Evolutionary conservation across 1,140 invertebrate genomes (phyloP), one percentile per base, ranked within the genome.

Genomic region (Drosophila littoralis): DNA sequence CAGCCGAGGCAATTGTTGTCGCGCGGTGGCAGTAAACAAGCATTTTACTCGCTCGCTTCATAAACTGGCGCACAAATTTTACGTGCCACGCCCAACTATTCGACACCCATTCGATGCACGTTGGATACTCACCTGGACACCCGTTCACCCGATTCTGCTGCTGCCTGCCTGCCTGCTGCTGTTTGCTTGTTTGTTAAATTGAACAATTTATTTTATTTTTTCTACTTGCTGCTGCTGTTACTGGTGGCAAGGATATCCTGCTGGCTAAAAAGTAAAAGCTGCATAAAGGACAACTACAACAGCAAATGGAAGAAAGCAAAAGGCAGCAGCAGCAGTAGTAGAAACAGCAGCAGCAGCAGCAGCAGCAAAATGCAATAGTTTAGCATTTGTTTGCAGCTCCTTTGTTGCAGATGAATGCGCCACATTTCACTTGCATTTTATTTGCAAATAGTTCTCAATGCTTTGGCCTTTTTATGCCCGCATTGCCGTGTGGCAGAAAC

Each of bases 371-470:
- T 79, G 75, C 75, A 79, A 84, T 80, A 85, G 81, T 85, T 81
- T 84, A 85, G 81, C 77, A 84, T 85, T 84, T 85, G 81, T 81
- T 84, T 85, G 81, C 82, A 45, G 60, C 73, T 64, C 81, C 70
- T 84, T 84, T 84, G 77, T 85, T 85, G 81, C 81, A 84, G 63
- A 46, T 77, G 81, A 84, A 80, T 84, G 81, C 81, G 81, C 74
- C 84, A 81, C 77, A 84, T 84, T 84, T 84, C 81, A 85, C 77
- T 84, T 85, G 81, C 78, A 84, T 85, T 84, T 84, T 81, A 84
- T 84, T 77, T 77, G 81, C 81, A 69, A 81, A 77, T 74, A 80
- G 67, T 85, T 76, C 75, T 66, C 81, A 60, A 58, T 82, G 71
- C 48, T 55, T 67, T 77, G 40, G 22, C 45, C 40, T 15, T 70